A percentile compares a stretch with the other conserved stretches of the same genome.
Conservation (phyloP, 2,113 vertebrate species). For the Hipposideros armiger region DNA sequence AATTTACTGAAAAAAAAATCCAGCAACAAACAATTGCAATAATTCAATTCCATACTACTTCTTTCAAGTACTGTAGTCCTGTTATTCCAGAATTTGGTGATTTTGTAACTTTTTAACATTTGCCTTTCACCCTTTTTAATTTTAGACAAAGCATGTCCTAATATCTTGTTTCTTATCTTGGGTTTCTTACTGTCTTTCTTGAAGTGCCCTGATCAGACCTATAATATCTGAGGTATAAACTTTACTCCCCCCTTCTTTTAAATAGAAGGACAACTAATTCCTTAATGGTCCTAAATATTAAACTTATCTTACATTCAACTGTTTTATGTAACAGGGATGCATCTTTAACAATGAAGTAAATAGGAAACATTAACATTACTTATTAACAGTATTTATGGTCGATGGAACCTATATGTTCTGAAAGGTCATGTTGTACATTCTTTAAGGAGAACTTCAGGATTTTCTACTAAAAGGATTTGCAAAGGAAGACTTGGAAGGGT, state of each 20-base stretch:
- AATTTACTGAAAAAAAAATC: not conserved
- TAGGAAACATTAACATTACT: not conserved
- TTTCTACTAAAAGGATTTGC: conserved; percentile 13
- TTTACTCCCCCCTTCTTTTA: not conserved
- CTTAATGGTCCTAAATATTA: not conserved
- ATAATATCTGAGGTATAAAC: not conserved
- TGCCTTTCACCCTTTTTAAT: not conserved
- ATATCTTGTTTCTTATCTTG: not conserved
- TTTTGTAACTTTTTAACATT: not conserved
- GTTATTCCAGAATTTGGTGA: not conserved
- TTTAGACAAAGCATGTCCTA: not conserved
- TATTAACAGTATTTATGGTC: not conserved
- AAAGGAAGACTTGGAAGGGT: not conserved
- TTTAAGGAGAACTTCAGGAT: conserved; percentile 22
- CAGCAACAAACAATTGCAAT: not conserved
- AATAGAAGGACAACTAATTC: conserved; percentile 19
- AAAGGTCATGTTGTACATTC: not conserved
- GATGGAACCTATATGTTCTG: not conserved
- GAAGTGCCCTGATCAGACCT: not conserved
- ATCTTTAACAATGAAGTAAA: not conserved
- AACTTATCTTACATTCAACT: not conserved
- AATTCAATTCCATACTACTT: not conserved
- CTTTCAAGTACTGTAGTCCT: not conserved
- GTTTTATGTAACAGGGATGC: not conserved
- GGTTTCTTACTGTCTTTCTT: not conserved